Base-by-base conservation (phyloP, 2,113 vertebrate species). In the Galbula dea region DNA sequence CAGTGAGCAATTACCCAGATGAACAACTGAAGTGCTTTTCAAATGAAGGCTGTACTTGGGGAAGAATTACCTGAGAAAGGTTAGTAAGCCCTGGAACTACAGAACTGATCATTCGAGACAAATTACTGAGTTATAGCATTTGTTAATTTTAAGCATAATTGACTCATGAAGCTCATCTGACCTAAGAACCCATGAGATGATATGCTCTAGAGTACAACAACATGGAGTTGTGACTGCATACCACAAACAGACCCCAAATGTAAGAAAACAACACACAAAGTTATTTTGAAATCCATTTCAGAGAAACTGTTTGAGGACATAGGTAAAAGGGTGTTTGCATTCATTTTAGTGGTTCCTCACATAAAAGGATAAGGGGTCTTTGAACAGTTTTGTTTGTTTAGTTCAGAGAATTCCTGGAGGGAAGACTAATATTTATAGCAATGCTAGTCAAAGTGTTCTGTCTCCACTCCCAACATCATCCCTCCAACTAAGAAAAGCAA, bases 341-440 rank as follows among this genome's bases (percentile, higher is more conserved):
- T 87, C 3, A 0, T 71, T 92, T 91, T 63, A 74, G 58, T 39
- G 24, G 55, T 16, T 85, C 30, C 55, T 94, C 59, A 67, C 59
- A 83, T 30, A 20, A 69, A 85, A 86, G 34, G 61, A 58, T 8
- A n/a, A 29, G 15, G 27, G 5, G 58, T 90, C 18, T 54, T 54
- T 30, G 10, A 89, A 45, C 24, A 34, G 16, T 41, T 86, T 66
- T 76, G 45, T 93, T 94, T 86, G 32, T 77, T 93, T 85, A 71
- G 26, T 32, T 77, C 37, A 63, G 59, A 88, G 55, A 94, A 93
- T 91, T 95, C 68, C 81, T 91, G 32, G 34, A 85, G 63, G 82
- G 67, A 24, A 92, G 30, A 73, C 46, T 57, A 80, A 55, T 45
- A 87, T 86, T 96, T 95, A 52, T 26, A 91, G 82, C 86, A 74